Conservation (phyloP, 2,888 invertebrate species). For the Nipponacmea schrenckii region DNA sequence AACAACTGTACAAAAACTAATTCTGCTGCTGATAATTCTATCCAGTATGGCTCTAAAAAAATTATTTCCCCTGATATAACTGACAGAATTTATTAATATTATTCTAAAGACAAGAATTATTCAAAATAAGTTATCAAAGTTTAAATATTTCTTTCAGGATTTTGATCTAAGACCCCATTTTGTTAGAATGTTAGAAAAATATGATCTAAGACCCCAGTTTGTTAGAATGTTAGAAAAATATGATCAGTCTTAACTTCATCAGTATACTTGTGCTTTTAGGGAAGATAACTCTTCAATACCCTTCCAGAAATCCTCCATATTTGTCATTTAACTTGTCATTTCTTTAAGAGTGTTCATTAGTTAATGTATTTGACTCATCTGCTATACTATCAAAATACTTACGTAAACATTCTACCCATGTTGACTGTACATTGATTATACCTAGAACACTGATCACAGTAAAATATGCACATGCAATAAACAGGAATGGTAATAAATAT, state of each 20-base stretch:
- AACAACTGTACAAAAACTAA: conserved; percentile 70
- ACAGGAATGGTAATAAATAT: conserved; percentile 69
- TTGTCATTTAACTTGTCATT: too few species aligned
- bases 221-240: too few species aligned
- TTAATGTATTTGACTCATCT: too few species aligned
- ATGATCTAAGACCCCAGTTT: too few species aligned
- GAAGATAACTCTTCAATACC: too few species aligned
- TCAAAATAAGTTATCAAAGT: background rate
- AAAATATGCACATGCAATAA: conserved; percentile 69
- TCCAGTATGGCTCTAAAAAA: conserved; percentile 70
- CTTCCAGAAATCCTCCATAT: too few species aligned
- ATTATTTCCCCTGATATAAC: background rate
- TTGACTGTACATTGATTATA: conserved; percentile 68
- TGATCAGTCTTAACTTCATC: too few species aligned
- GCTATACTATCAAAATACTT: conserved; percentile 35
- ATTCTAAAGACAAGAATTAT: background rate
- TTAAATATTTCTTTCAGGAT: too few species aligned
- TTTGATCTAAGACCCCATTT: too few species aligned
- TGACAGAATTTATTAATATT: background rate
- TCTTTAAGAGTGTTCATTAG: too few species aligned
- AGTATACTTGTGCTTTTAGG: too few species aligned
- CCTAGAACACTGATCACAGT: conserved; percentile 70
- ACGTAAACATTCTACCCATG: conserved; percentile 71
- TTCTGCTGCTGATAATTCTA: conserved; percentile 71
- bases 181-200: too few species aligned